These are phyloP conservation scores for Monomorium pharaonis DNA, from an alignment of 1,140 invertebrate genomes.

Conservation along the genomic window DNA sequence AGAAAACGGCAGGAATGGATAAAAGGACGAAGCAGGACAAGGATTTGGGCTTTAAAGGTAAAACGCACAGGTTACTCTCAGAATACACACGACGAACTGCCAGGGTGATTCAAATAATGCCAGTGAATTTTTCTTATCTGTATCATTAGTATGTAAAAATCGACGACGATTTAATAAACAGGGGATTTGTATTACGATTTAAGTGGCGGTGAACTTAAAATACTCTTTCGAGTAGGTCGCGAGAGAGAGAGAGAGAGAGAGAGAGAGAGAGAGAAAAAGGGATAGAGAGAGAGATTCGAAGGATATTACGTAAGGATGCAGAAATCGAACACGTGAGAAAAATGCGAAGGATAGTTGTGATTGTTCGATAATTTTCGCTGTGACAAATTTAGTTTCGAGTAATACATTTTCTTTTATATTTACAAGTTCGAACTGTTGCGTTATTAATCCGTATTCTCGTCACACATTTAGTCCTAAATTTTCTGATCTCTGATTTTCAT, in stretches of 20 bases:
- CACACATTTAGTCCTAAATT: background rate
- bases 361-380: conserved; percentile 46
- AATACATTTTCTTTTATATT: conserved; percentile 56
- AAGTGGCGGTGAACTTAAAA: conserved; percentile 72
- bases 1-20: background rate
- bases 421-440: conserved; percentile 12
- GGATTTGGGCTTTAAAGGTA: conserved; percentile 55
- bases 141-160: conserved; percentile 83
- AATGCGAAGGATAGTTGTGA: conserved; percentile 1
- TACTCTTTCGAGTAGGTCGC: conserved; percentile 37
- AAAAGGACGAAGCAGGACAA: background rate
- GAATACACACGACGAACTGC: conserved; percentile 83
- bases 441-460: conserved; percentile 16
- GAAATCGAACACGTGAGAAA: background rate
- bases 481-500: background rate
- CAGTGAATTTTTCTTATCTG: conserved; percentile 85
- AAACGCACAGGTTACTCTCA: conserved; percentile 68
- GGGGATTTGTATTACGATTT: conserved; percentile 81
- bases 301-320: conserved; percentile 32
- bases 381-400: conserved; percentile 53
- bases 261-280: too few relatives aligned
- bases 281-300: conserved; percentile 44
- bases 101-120: conserved; percentile 84
- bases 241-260: background rate
- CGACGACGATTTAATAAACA: conserved; percentile 71